Evolutionary conservation across 2,113 vertebrate genomes (phyloP).

Genomic region (Cynocephalus volans): DNA sequence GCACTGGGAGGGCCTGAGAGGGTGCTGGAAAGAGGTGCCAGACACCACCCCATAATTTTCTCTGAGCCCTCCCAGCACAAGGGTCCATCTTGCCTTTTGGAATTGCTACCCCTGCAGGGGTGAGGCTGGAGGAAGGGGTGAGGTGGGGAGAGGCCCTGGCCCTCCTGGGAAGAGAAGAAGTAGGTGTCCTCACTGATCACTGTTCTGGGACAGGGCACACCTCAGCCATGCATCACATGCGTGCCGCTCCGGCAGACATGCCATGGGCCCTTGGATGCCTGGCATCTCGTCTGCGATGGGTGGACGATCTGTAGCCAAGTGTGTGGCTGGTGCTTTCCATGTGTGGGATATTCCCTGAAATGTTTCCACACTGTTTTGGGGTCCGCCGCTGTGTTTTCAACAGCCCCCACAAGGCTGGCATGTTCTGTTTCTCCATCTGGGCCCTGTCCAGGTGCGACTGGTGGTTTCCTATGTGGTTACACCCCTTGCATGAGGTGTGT

Average conservation of each 20-base stretch:
- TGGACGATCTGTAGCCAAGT: accelerated
- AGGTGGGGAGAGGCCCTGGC: neutral
- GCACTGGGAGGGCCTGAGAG: neutral
- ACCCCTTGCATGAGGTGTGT: neutral
- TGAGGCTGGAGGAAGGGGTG: neutral
- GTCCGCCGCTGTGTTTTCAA: neutral
- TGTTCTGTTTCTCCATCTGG: neutral
- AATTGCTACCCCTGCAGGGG: neutral
- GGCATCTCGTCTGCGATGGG: neutral
- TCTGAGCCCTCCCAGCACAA: neutral
- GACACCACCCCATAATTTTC: neutral
- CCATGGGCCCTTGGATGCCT: accelerated
- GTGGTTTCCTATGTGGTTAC: neutral
- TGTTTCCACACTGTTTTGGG: neutral
- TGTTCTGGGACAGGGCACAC: neutral
- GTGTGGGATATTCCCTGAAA: neutral
- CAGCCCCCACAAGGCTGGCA: neutral
- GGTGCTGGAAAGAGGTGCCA: neutral
- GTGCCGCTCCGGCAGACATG: neutral
- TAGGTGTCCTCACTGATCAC: no score
- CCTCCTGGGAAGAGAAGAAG: neutral
- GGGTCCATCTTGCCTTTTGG: neutral
- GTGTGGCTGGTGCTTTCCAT: no score
- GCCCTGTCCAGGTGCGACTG: no score
- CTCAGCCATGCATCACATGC: no score